Evolutionary conservation across 2,113 vertebrate species (phyloP).

Genomic region (Todiramphus saurophagus): DNA sequence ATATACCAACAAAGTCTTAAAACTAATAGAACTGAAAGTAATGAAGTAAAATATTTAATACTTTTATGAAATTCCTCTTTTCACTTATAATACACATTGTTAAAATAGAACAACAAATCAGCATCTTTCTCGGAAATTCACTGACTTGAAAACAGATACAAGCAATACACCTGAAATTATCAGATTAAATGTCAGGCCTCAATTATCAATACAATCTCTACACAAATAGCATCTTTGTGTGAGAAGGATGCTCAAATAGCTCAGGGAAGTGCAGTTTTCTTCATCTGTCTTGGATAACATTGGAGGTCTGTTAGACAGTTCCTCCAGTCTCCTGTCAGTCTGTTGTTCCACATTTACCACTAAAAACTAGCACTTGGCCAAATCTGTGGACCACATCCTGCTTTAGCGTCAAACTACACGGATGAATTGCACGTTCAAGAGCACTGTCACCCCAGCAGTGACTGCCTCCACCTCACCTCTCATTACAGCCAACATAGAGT

Average conservation of each 20-base stretch:
- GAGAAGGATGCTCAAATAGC: background rate
- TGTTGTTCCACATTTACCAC: background rate
- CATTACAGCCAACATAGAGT: fast-evolving
- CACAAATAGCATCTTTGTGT: background rate
- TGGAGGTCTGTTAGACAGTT: background rate
- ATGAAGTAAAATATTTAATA: background rate
- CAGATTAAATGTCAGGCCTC: background rate
- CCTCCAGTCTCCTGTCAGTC: background rate
- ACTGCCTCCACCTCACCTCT: background rate
- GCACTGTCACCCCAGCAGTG: fast-evolving
- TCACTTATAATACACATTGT: background rate
- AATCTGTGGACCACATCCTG: fast-evolving
- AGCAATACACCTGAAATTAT: background rate
- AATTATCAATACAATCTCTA: background rate
- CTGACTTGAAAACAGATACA: background rate
- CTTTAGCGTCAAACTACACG: fast-evolving
- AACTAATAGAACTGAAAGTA: background rate
- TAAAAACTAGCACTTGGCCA: background rate
- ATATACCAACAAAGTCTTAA: background rate
- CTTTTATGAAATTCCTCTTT: background rate
- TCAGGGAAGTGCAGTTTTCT: background rate
- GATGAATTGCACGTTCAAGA: background rate
- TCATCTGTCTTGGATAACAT: background rate
- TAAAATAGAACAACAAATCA: background rate
- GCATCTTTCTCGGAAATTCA: background rate